Conservation (phyloP, 2,113 vertebrate species). For the Perca flavescens region DNA sequence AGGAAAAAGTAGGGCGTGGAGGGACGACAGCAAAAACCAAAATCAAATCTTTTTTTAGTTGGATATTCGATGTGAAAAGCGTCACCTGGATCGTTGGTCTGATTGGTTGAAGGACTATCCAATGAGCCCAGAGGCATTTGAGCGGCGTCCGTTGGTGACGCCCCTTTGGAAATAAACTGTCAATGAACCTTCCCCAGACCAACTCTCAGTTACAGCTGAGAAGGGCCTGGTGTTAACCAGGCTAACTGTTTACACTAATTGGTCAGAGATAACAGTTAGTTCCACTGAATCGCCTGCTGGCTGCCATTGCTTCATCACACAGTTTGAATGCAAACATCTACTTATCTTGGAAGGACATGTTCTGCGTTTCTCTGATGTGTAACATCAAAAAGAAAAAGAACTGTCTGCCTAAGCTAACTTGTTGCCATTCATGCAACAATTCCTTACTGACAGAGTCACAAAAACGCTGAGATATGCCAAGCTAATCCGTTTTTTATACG, state of each 20-base stretch:
- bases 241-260: slow-evolving; percentile 28
- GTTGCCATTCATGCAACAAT: slow-evolving; percentile 60
- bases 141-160: no score
- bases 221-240: no score
- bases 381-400: slow-evolving; percentile 32
- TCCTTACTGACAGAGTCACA: slow-evolving; percentile 36
- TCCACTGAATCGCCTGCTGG: slow-evolving; percentile 5
- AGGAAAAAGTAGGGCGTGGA: no score
- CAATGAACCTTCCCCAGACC: no score
- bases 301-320: slow-evolving; percentile 27
- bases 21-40: no score
- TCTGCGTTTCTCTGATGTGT: slow-evolving; percentile 38
- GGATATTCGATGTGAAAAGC: no score
- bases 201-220: no score
- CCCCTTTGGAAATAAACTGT: no score
- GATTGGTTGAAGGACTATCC: no score
- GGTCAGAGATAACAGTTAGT: slow-evolving; percentile 21
- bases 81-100: no score
- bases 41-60: no score
- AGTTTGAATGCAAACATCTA: slow-evolving; percentile 25
- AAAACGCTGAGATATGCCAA: slow-evolving; percentile 50
- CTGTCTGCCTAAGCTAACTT: slow-evolving; percentile 18
- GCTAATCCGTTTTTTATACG: slow-evolving; percentile 75
- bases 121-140: no score
- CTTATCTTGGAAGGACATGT: slow-evolving; percentile 13